These are phyloP conservation scores for Neoseiulus cucumeris DNA, from an alignment of 1,140 invertebrate species.

Conservation along the genomic window DNA sequence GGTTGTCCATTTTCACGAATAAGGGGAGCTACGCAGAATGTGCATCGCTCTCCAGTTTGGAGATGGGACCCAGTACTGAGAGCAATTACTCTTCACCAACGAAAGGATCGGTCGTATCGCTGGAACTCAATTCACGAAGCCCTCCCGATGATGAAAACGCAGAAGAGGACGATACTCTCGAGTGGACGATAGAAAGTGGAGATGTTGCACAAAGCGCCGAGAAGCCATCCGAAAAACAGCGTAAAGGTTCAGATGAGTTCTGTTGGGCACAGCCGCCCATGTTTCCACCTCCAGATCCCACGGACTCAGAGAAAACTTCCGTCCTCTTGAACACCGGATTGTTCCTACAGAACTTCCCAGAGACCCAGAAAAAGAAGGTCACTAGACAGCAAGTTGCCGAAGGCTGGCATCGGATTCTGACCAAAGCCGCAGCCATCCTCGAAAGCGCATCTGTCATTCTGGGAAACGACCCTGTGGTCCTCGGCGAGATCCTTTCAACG, in stretches of 20 bases:
- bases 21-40: background rate
- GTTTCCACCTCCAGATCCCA: background rate
- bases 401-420: background rate
- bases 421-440: background rate
- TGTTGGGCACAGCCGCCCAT: conserved; percentile 8
- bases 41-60: background rate
- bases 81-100: conserved; percentile 4
- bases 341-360: background rate
- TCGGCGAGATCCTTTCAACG: background rate
- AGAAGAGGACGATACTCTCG: conserved; percentile 1
- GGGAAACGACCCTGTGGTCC: background rate
- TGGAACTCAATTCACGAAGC: background rate
- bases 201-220: background rate
- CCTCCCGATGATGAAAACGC: background rate
- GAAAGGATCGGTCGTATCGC: background rate
- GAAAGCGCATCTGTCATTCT: background rate
- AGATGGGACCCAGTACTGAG: background rate
- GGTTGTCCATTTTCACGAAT: background rate
- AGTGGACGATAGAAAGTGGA: background rate
- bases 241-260: background rate
- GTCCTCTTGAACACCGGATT: background rate
- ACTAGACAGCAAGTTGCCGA: background rate
- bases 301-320: background rate
- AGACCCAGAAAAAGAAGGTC: background rate
- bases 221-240: background rate